A percentile compares a stretch with the other conserved stretches of the same genome.
These are phyloP conservation scores for Platycheirus rosarum DNA, from an alignment of 2,888 invertebrate species.

Conservation along the genomic window DNA sequence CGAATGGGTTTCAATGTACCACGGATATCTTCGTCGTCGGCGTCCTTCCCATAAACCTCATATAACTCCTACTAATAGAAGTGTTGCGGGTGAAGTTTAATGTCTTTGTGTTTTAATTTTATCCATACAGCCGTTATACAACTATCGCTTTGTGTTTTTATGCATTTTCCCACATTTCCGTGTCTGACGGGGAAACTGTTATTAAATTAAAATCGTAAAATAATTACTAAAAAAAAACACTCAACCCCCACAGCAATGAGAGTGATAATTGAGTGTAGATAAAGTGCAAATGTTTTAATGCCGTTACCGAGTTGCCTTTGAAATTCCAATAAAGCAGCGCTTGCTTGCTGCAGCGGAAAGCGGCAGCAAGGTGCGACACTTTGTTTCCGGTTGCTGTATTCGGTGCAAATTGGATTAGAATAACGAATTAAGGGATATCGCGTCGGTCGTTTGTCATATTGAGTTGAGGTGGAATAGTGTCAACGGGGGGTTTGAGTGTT, in stretches of 20 bases:
- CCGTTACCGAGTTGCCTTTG: conserved; percentile 44
- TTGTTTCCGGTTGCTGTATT: conserved; percentile 38
- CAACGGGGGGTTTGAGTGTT: conserved; percentile 8
- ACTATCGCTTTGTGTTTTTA: conserved; percentile 17
- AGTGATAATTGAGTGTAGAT: conserved; percentile 64
- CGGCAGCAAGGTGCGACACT: background rate
- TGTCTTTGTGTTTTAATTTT: conserved; percentile 24
- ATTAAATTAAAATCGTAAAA: conserved; percentile 58
- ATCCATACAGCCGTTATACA: background rate
- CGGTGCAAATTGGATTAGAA: conserved; percentile 55
- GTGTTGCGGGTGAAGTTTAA: conserved; percentile 37
- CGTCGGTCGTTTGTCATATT: conserved; percentile 5
- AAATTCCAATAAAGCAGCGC: conserved; percentile 34
- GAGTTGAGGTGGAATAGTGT: conserved; percentile 45
- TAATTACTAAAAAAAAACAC: conserved; percentile 20
- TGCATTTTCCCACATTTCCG: background rate
- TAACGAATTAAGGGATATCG: conserved; percentile 40
- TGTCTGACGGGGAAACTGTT: conserved; percentile 32
- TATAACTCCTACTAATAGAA: conserved; percentile 5
- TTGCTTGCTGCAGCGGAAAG: conserved; percentile 10
- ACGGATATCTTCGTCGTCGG: conserved; percentile 8
- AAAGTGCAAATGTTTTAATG: conserved; percentile 64
- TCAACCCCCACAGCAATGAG: conserved; percentile 24
- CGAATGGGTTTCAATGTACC: conserved; percentile 3
- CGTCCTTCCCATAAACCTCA: background rate